Evolutionary conservation across 1,140 invertebrate species (phyloP).

Genomic region (Trichonephila inaurata): DNA sequence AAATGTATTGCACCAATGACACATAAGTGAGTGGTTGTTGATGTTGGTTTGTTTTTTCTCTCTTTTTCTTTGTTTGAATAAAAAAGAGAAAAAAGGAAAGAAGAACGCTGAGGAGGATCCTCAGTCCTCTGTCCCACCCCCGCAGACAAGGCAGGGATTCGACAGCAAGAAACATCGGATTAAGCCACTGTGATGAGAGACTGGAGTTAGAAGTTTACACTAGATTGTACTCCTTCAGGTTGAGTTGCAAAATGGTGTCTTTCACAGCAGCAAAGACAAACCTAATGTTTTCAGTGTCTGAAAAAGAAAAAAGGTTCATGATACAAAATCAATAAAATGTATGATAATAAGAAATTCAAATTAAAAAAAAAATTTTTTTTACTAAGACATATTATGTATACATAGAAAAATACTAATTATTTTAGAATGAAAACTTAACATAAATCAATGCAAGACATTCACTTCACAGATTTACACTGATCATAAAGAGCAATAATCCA

Average conservation of each 20-base stretch:
- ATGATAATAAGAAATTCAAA: neutral
- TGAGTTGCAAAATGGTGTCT: constrained; percentile 99
- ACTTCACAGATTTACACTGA: no score
- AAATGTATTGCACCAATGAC: constrained; percentile 67
- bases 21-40: constrained; percentile 68
- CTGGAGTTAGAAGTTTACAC: constrained; percentile 85
- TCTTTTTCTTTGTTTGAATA: neutral
- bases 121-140: neutral
- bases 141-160: neutral
- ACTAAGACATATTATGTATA: no score
- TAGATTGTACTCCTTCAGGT: constrained; percentile 99
- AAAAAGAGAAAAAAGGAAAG: neutral
- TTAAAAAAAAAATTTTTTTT: neutral
- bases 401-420: no score
- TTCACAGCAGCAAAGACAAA: constrained; percentile 99
- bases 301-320: constrained; percentile 74
- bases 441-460: no score
- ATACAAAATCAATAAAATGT: neutral
- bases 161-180: constrained; percentile 25
- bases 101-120: neutral
- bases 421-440: no score
- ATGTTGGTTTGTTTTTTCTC: neutral
- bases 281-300: constrained; percentile 99
- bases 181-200: constrained; percentile 56
- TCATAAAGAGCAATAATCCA: no score